Evolutionary conservation across 2,113 vertebrate genomes (phyloP).

Genomic region (Origma solitaria): DNA sequence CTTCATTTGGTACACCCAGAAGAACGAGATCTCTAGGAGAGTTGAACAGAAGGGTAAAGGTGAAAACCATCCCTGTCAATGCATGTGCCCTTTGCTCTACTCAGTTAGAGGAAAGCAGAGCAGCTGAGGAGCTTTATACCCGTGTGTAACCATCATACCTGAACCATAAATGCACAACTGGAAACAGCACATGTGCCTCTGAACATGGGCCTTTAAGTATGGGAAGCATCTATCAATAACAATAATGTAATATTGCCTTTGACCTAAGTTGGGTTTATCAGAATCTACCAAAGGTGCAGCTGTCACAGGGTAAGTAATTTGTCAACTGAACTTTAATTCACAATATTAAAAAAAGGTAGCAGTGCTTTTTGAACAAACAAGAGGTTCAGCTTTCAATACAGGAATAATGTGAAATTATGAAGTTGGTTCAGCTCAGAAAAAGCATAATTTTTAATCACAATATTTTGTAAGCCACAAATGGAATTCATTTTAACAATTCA

Average conservation of each 20-base stretch:
- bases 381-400: neutral
- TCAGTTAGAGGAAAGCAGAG: neutral
- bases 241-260: constrained; percentile 4
- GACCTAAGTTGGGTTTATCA: neutral
- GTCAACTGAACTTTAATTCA: neutral
- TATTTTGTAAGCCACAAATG: constrained; percentile 42
- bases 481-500: constrained; percentile 48
- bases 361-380: neutral
- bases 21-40: neutral
- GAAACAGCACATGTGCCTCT: neutral
- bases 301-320: neutral
- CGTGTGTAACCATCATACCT: neutral
- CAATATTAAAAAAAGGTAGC: neutral
- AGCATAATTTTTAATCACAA: constrained; percentile 29
- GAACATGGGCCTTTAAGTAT: neutral
- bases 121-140: neutral
- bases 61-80: neutral
- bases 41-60: neutral
- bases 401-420: neutral
- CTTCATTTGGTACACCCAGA: neutral
- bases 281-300: neutral
- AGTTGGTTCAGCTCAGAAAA: constrained; percentile 9
- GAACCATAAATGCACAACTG: neutral
- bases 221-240: neutral
- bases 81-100: neutral